phyloP scores from a whole-genome alignment of 2,888 invertebrate genomes.

The Ommatoiulus sabulosus region DNA sequence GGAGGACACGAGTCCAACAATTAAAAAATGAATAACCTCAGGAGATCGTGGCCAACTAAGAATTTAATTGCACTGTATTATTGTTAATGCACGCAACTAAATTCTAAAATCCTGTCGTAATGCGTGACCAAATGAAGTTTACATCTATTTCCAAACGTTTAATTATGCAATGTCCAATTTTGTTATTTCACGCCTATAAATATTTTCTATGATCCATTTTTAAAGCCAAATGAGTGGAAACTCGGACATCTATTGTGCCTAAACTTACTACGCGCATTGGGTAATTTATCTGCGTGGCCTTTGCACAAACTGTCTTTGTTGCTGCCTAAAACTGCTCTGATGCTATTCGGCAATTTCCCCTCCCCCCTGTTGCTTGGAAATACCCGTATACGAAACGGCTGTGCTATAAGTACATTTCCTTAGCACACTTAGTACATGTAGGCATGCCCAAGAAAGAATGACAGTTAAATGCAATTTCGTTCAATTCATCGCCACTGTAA shows the following conservation, averaged over 20 bases:
- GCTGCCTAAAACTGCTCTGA: neutral
- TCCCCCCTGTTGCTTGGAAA: constrained; percentile 6
- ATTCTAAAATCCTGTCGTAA: neutral
- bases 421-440: neutral
- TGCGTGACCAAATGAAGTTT: neutral
- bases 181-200: neutral
- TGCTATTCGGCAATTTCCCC: neutral
- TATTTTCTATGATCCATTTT: constrained; percentile 38
- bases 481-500: constrained; percentile 16
- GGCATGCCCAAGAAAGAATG: constrained; percentile 20
- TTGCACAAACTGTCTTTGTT: neutral
- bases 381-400: neutral
- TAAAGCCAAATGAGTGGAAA: constrained; percentile 13
- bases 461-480: constrained; percentile 45
- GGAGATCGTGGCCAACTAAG: neutral
- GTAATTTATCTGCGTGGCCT: neutral
- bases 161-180: constrained; percentile 38
- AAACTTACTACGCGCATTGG: neutral
- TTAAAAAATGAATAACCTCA: constrained; percentile 22
- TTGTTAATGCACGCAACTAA: constrained; percentile 16
- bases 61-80: neutral
- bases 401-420: neutral
- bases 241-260: constrained; percentile 4
- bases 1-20: neutral
- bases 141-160: constrained; percentile 12